Percentiles rank a stretch among this genome's conserved stretches.
Conservation (phyloP, 1,140 invertebrate genomes). For the Pseudomyrmex dendroicus region DNA sequence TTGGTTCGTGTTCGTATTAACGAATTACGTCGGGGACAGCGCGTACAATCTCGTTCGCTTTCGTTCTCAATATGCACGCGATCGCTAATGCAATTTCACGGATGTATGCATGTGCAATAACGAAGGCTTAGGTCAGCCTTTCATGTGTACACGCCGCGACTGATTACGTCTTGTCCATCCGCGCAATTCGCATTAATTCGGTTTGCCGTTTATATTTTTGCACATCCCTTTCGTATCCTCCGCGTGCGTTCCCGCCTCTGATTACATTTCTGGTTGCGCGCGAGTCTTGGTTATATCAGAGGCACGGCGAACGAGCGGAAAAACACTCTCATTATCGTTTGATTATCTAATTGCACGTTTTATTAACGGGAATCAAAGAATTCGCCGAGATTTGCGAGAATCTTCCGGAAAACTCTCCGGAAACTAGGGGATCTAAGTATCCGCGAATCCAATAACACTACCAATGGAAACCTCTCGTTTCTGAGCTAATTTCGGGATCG, state of each 20-base stretch:
- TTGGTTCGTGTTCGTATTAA: conserved; percentile 16
- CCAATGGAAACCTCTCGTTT: conserved; percentile 42
- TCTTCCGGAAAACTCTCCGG: conserved; percentile 4
- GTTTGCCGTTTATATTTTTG: conserved; percentile 54
- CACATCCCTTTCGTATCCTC: background rate
- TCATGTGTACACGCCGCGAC: conserved; percentile 64
- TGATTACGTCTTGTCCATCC: conserved; percentile 69
- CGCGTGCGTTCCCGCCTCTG: conserved; percentile 15
- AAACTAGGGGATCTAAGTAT: conserved; percentile 36
- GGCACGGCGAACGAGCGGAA: background rate
- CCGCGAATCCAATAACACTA: conserved; percentile 46
- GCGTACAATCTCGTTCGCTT: conserved; percentile 36
- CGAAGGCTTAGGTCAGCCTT: conserved; percentile 74
- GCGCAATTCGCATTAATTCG: conserved; percentile 51
- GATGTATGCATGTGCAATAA: conserved; percentile 70
- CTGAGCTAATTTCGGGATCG: conserved; percentile 52
- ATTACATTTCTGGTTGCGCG: conserved; percentile 24
- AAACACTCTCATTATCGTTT: background rate
- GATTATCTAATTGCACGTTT: conserved; percentile 1
- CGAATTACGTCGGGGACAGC: background rate
- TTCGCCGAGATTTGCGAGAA: background rate
- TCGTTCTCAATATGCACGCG: conserved; percentile 67
- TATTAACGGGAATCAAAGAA: background rate
- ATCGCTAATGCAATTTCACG: conserved; percentile 74
- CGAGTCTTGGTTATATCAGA: background rate